phyloP scores from a whole-genome alignment of 2,797 vertebrate genomes.

The Manis crassicaudata region DNA sequence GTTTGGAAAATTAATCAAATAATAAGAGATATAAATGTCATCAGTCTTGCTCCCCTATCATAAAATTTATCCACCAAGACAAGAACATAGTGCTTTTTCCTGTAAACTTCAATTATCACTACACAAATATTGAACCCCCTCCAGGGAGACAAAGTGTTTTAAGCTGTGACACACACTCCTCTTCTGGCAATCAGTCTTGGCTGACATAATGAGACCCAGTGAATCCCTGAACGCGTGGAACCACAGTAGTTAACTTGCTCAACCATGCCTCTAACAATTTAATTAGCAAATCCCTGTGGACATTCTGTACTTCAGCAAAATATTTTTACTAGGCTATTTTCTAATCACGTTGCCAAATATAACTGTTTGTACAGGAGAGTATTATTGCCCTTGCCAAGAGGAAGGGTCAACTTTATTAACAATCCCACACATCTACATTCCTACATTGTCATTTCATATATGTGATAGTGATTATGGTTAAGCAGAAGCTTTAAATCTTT shows the following conservation, averaged over 20 bases:
- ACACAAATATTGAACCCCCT: background rate
- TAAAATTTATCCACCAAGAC: background rate
- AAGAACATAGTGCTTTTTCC: slow-evolving; percentile 21
- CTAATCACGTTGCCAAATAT: slow-evolving; percentile 34
- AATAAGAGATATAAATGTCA: background rate
- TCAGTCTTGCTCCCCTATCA: background rate
- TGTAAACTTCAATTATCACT: slow-evolving; percentile 52
- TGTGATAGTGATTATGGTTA: background rate
- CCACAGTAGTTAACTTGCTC: slow-evolving; percentile 62
- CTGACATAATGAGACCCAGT: slow-evolving; percentile 64
- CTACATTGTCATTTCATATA: slow-evolving; percentile 2
- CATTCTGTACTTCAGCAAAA: slow-evolving; percentile 44
- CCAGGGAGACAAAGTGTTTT: slow-evolving; percentile 42
- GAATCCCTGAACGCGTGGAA: slow-evolving; percentile 52
- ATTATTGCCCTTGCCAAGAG: slow-evolving; percentile 54
- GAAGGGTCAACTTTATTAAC: slow-evolving; percentile 63
- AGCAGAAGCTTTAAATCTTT: slow-evolving; percentile 43
- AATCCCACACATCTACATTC: slow-evolving; percentile 21
- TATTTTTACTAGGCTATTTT: slow-evolving; percentile 56
- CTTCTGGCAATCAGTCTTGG: slow-evolving; percentile 63
- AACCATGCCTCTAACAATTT: slow-evolving; percentile 76
- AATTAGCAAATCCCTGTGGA: slow-evolving; percentile 74
- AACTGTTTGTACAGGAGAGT: slow-evolving; percentile 41
- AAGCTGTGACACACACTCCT: slow-evolving; percentile 38
- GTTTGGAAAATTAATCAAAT: slow-evolving; percentile 14